Conservation (phyloP, 2,888 invertebrate species). For the Nomada ruficornis region DNA sequence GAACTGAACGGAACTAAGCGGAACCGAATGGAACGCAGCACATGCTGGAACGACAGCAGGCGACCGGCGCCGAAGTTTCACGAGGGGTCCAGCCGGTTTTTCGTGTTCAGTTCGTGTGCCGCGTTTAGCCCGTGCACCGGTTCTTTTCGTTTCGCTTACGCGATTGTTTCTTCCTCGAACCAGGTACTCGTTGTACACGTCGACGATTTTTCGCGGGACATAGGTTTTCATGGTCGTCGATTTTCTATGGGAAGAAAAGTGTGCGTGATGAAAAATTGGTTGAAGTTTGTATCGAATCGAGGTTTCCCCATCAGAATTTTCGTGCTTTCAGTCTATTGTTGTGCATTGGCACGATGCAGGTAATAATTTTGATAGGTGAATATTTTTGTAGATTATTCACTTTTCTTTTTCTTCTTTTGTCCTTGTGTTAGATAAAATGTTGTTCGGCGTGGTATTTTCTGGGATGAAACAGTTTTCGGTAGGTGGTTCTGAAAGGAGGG, state of each 20-base stretch:
- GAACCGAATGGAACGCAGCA: slow-evolving; percentile 63
- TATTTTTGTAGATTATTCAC: neutral
- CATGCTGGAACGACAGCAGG: slow-evolving; percentile 51
- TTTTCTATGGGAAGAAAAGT: neutral
- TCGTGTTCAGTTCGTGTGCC: slow-evolving; percentile 73
- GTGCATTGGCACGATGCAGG: neutral
- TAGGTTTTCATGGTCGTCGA: slow-evolving; percentile 1
- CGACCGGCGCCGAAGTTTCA: slow-evolving; percentile 61
- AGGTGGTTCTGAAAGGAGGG: too few relatives aligned
- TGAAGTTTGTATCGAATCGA: too few relatives aligned
- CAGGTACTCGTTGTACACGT: neutral
- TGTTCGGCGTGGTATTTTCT: too few relatives aligned
- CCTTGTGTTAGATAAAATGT: too few relatives aligned
- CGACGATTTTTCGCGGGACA: neutral
- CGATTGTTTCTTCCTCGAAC: slow-evolving; percentile 1
- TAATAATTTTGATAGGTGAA: neutral
- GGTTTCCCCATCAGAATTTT: too few relatives aligned
- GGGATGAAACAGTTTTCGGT: too few relatives aligned
- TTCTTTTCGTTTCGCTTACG: slow-evolving; percentile 39
- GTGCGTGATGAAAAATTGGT: too few relatives aligned
- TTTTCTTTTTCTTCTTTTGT: neutral
- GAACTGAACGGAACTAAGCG: slow-evolving; percentile 70
- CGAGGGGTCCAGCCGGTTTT: slow-evolving; percentile 64
- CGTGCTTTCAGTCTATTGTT: too few relatives aligned
- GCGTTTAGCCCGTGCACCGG: slow-evolving; percentile 67